Evolutionary conservation across 2,888 invertebrate species (phyloP).

Genomic region (Pseudolycoriella hygida): DNA sequence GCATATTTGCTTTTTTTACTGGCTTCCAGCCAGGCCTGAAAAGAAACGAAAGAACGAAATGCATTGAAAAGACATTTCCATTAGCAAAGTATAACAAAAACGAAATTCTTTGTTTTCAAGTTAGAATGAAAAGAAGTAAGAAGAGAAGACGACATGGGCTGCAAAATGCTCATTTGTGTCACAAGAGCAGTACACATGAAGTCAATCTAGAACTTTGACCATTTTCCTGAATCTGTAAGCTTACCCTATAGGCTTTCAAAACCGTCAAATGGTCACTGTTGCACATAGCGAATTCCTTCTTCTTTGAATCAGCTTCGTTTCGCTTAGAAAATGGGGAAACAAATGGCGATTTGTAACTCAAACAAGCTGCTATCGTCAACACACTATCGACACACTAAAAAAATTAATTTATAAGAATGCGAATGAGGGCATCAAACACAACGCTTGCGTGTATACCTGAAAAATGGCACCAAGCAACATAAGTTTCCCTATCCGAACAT

Average conservation of each 20-base stretch:
- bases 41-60: too few relatives aligned
- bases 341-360: slow-evolving; percentile 66
- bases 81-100: too few relatives aligned
- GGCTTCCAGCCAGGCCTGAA: slow-evolving; percentile 61
- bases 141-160: too few relatives aligned
- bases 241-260: slow-evolving; percentile 64
- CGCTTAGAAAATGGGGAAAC: slow-evolving; percentile 54
- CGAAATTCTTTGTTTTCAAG: too few relatives aligned
- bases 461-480: slow-evolving; percentile 85
- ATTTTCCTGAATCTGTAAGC: too few relatives aligned
- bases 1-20: slow-evolving; percentile 47
- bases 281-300: slow-evolving; percentile 55
- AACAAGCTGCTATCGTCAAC: slow-evolving; percentile 71
- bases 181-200: too few relatives aligned
- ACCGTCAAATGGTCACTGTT: slow-evolving; percentile 83
- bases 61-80: too few relatives aligned
- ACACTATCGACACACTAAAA: slow-evolving; percentile 71
- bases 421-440: neutral
- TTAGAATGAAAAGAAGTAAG: too few relatives aligned
- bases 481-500: slow-evolving; percentile 80
- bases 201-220: too few relatives aligned
- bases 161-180: too few relatives aligned
- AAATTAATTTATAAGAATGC: neutral
- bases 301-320: slow-evolving; percentile 50
- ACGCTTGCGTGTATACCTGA: too few relatives aligned